Evolutionary conservation across 2,797 vertebrate genomes (phyloP).

Genomic region (Lagorchestes hirsutus): DNA sequence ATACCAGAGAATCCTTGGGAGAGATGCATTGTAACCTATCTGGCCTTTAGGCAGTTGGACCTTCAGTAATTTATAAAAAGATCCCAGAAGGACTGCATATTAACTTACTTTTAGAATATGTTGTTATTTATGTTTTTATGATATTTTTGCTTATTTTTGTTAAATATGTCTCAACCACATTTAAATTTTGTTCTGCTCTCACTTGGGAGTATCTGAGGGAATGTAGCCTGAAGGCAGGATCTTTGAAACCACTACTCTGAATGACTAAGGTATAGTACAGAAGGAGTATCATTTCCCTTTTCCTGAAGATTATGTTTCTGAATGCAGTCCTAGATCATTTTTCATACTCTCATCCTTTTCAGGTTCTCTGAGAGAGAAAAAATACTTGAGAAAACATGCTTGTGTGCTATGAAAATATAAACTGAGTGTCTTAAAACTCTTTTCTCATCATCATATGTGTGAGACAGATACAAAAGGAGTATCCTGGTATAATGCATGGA

Average conservation of each 20-base stretch:
- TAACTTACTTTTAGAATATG: neutral
- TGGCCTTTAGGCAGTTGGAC: neutral
- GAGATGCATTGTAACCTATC: neutral
- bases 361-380: neutral
- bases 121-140: neutral
- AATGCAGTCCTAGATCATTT: neutral
- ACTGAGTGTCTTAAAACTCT: neutral
- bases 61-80: neutral
- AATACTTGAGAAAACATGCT: neutral
- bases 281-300: neutral
- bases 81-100: neutral
- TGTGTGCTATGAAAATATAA: neutral
- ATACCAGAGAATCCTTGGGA: neutral
- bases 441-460: neutral
- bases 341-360: neutral
- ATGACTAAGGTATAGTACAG: neutral
- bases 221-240: neutral
- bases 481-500: neutral
- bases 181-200: neutral
- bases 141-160: neutral
- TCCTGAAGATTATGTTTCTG: neutral
- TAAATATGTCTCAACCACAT: neutral
- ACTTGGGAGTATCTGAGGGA: neutral
- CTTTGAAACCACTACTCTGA: neutral
- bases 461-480: neutral